Evolutionary conservation across 2,888 invertebrate species (phyloP).

Genomic region (Onthophagus sagittarius): DNA sequence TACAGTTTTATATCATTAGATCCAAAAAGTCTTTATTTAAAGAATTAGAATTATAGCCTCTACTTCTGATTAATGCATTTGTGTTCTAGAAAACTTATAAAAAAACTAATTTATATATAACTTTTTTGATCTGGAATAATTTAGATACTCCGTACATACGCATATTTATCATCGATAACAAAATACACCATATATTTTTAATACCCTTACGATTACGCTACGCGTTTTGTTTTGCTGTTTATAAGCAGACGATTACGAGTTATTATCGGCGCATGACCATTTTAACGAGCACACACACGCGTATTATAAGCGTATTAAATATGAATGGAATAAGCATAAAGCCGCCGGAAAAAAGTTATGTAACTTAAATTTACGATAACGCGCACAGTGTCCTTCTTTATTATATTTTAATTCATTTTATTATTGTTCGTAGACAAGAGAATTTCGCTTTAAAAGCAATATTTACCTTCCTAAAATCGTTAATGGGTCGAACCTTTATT

Average conservation of each 20-base stretch:
- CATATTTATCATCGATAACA: not conserved
- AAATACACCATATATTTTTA: not conserved
- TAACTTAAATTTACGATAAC: not conserved
- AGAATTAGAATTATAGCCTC: too few relatives aligned
- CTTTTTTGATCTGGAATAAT: not conserved
- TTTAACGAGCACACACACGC: not conserved
- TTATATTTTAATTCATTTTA: too few relatives aligned
- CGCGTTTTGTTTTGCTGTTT: not conserved
- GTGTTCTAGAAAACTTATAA: too few relatives aligned
- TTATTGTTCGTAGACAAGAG: not conserved
- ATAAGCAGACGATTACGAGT: not conserved
- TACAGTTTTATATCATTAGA: too few relatives aligned
- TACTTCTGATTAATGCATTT: too few relatives aligned
- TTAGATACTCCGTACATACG: too few relatives aligned
- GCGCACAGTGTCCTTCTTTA: too few relatives aligned
- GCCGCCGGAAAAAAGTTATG: not conserved
- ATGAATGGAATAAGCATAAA: not conserved
- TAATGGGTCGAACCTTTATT: not conserved
- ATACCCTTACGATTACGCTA: not conserved
- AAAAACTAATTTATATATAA: too few relatives aligned
- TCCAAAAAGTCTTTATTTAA: too few relatives aligned
- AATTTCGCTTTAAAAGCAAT: not conserved
- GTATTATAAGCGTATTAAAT: not conserved
- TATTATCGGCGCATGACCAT: not conserved
- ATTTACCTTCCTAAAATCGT: not conserved